Evolutionary conservation across 2,113 vertebrate species (phyloP), one percentile per base, ranked within the genome.

Genomic region (Larimichthys polyactis): DNA sequence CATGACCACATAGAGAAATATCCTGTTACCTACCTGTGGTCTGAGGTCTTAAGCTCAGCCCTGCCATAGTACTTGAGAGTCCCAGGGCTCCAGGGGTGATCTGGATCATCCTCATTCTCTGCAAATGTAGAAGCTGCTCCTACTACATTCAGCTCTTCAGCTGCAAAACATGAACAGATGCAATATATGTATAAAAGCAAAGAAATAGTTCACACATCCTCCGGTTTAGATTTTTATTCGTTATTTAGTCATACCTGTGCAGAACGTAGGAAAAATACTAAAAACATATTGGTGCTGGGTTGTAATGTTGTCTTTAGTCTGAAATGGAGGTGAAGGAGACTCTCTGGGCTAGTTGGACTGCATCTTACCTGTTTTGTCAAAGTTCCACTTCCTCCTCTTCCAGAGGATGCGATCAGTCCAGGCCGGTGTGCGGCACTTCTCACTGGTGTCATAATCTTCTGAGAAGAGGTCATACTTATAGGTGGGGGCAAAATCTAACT

Each of bases 381-480:
- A 99, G 71, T 99, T 96, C 98, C 98, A 99, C 85, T 99, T 99
- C 64, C 97, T 96, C 79, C 98, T 97, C 75, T 96, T 98, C 98
- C 98, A 99, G 49, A 99, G 96, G 66, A 99, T 95, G 7, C 98
- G 97, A 89, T 99, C 98, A 11, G 98, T 99, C 98, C 98, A 99
- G 0, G 98, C 98, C 0, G 98, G 98, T 0, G 98, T 99, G 49
- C 98, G 98, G 64, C 98, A 99, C 91, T 99, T 99, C 84, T 99
- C 98, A 62, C 98, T 99, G 78, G 98, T 99, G 93, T 99, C 98
- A 22, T 99, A 99, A 87, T 99, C 98, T 27, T 99, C 98, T 4
- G 98, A 99, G 95, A 99, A 99, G 71, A 99, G 95, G 91, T 99
- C 98, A 20, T 99, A 99, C 79, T 99, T 99, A 80, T 99, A 99